These are phyloP conservation scores for Sprattus sprattus DNA, from an alignment of 2,113 vertebrate genomes.

Conservation along the genomic window DNA sequence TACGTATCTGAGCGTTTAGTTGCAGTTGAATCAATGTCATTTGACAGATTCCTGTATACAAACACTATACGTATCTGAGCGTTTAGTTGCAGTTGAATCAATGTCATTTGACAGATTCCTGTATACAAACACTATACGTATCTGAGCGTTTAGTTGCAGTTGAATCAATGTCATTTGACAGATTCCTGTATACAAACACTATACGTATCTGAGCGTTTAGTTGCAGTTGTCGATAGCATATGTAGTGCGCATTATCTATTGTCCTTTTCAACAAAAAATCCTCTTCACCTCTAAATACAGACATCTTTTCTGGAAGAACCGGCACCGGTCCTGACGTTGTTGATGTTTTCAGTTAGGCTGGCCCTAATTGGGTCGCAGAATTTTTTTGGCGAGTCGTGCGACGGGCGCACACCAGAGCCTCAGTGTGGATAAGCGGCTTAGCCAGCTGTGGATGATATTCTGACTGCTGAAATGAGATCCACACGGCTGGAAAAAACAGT, in stretches of 20 bases:
- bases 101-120: background rate
- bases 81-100: too few relatives aligned
- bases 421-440: constrained; percentile 28
- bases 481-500: constrained; percentile 40
- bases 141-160: too few relatives aligned
- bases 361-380: background rate
- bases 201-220: too few relatives aligned
- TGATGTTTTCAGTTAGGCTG: background rate
- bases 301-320: constrained; percentile 31
- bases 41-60: too few relatives aligned
- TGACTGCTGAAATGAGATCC: constrained; percentile 40
- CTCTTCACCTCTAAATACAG: background rate
- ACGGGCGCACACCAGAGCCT: constrained; percentile 12
- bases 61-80: too few relatives aligned
- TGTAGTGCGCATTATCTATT: background rate
- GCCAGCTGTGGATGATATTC: constrained; percentile 43
- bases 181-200: too few relatives aligned
- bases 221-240: too few relatives aligned
- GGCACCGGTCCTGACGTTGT: background rate
- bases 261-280: background rate
- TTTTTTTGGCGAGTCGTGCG: background rate
- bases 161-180: background rate
- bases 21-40: background rate
- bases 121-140: too few relatives aligned
- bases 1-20: too few relatives aligned